Evolutionary conservation across 2,113 vertebrate genomes (phyloP).

Genomic region (Cephalophus harveyi): DNA sequence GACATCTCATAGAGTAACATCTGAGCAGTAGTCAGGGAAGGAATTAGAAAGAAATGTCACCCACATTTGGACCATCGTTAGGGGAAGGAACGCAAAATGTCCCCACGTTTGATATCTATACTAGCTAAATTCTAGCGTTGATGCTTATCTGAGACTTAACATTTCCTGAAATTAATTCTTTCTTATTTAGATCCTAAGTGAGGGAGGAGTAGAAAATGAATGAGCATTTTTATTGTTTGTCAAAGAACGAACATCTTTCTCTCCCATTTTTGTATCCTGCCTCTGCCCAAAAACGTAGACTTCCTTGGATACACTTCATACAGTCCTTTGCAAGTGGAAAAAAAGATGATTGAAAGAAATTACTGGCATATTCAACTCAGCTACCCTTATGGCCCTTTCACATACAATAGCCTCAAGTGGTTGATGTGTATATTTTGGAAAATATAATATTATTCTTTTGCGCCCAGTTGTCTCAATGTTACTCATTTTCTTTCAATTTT

Average conservation of each 20-base stretch:
- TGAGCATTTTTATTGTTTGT: not conserved
- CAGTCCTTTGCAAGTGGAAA: not conserved
- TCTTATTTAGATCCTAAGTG: not conserved
- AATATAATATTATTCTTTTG: constrained; percentile 54
- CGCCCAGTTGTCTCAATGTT: constrained; percentile 31
- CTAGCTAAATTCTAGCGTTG: not conserved
- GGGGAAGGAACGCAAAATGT: not conserved
- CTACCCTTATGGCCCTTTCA: not conserved
- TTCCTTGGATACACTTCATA: not conserved
- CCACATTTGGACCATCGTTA: not conserved
- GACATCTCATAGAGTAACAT: not conserved
- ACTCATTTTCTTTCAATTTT: constrained; percentile 58
- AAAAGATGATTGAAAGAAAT: constrained; percentile 42
- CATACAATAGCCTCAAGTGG: constrained; percentile 39
- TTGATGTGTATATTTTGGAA: constrained; percentile 50
- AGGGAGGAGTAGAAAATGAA: no score
- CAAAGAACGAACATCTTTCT: not conserved
- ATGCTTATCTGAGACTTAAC: not conserved
- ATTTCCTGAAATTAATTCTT: not conserved
- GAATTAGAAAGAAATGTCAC: not conserved
- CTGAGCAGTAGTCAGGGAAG: not conserved
- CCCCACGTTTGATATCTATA: rapidly evolving
- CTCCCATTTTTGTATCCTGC: not conserved
- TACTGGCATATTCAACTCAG: constrained; percentile 2
- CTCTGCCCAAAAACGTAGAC: not conserved